Evolutionary conservation across 2,113 vertebrate species (phyloP).

Genomic region (Salvelinus alpinus): DNA sequence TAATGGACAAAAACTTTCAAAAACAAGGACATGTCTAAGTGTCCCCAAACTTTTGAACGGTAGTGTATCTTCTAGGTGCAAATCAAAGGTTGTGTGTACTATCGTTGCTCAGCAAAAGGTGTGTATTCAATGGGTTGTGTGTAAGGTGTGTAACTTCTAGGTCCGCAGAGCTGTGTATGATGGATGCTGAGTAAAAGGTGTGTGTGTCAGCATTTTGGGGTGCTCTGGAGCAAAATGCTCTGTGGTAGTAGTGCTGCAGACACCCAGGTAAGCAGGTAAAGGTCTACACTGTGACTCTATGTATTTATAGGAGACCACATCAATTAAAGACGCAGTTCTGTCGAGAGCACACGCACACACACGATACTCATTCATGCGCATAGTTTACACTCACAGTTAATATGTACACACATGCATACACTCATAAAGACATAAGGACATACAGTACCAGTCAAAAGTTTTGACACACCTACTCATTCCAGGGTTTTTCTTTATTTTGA

Average conservation of each 20-base stretch:
- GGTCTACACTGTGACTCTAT: neutral
- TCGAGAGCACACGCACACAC: neutral
- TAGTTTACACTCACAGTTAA: too few species aligned
- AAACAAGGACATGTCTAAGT: too few species aligned
- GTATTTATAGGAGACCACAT: slow-evolving; percentile 38
- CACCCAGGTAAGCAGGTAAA: neutral
- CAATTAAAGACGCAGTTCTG: slow-evolving; percentile 1
- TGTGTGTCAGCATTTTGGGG: slow-evolving; percentile 26
- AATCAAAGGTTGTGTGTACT: neutral
- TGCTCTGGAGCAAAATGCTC: neutral
- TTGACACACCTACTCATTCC: too few species aligned
- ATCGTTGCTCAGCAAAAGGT: neutral
- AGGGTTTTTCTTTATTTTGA: too few species aligned
- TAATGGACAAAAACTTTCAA: too few species aligned
- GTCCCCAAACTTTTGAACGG: too few species aligned
- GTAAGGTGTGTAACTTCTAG: neutral
- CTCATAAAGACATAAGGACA: too few species aligned
- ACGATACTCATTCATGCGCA: neutral
- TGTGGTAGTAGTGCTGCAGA: neutral
- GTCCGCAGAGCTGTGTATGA: neutral
- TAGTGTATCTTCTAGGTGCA: too few species aligned
- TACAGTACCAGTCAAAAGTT: too few species aligned
- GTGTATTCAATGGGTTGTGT: neutral
- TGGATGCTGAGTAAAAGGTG: neutral
- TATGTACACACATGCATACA: too few species aligned